Evolutionary conservation across 1,140 invertebrate genomes (phyloP).

Genomic region (Drosophila malerkotliana): DNA sequence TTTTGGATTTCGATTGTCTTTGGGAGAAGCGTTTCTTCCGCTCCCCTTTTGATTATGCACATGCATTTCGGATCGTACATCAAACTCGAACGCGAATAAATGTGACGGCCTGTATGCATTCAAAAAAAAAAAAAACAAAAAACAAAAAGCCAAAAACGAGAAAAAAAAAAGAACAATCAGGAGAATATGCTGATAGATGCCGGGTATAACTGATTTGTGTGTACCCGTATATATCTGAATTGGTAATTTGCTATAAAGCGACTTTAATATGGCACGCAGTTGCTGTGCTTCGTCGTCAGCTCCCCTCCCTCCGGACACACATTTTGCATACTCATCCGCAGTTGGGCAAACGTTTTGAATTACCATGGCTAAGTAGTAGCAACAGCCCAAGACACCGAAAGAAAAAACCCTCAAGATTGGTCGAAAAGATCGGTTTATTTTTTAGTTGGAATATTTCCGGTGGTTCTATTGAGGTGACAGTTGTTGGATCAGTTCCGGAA

Average conservation of each 20-base stretch:
- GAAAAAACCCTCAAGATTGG: background rate
- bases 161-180: slow-evolving; percentile 20
- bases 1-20: slow-evolving; percentile 66
- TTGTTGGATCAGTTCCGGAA: slow-evolving; percentile 5
- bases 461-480: background rate
- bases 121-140: background rate
- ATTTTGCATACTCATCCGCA: slow-evolving; percentile 63
- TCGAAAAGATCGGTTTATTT: slow-evolving; percentile 24
- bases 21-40: slow-evolving; percentile 9
- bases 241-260: slow-evolving; percentile 75
- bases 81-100: slow-evolving; percentile 70
- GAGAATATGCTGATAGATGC: slow-evolving; percentile 71
- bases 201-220: slow-evolving; percentile 78
- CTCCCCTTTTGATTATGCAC: slow-evolving; percentile 73
- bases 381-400: background rate
- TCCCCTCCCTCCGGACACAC: slow-evolving; percentile 10
- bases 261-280: slow-evolving; percentile 78
- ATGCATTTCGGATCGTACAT: slow-evolving; percentile 73
- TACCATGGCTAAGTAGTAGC: slow-evolving; percentile 59
- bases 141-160: background rate
- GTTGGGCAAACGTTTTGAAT: slow-evolving; percentile 50
- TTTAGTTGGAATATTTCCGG: slow-evolving; percentile 4
- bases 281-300: background rate
- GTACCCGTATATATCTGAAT: slow-evolving; percentile 72
- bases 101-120: slow-evolving; percentile 57